Evolutionary conservation across 2,888 invertebrate genomes (phyloP), one percentile per base, ranked within the genome.

Genomic region (Melieria omissa): DNA sequence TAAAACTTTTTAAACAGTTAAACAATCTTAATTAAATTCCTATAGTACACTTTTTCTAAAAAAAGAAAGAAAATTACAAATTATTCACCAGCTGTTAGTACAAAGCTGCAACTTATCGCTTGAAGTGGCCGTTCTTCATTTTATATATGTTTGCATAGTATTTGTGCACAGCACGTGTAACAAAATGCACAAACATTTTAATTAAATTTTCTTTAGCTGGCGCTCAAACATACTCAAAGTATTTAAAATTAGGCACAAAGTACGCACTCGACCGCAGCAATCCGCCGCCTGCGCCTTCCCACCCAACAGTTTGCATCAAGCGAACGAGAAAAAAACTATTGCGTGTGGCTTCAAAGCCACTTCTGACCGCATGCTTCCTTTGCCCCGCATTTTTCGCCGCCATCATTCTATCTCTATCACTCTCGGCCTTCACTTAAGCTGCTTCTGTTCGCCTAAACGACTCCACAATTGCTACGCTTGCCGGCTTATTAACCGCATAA

Each of bases 401-500:
- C 5, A n/a, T 12, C 52, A 5, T 52, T 52, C 49, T 10, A 10
- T 49, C 12, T 52, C 5, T 52, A n/a, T 12, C 52, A 52, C 12
- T 12, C 12, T 49, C 49, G 29, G 29, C 29, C 29, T 29, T 29
- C 12, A 9, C 5, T 12, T 14, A 14, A 9, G 8, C 6, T 52
- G 14, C 52, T 8, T 5, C 52, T 8, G 8, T 9, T 52, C n/a
- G 9, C 52, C 52, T 52, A n/a, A 5, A n/a, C 52, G 10, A 9
- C 12, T 49, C 49, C 52, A 12, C 52, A n/a, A 14, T 9, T 52
- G n/a, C 14, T 5, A 5, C 52, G 5, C 52, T 8, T 5, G 14
- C 52, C 14, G 52, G 5, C 9, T 52, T 52, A 52, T 52, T 52
- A 52, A 52, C 52, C 52, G 52, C 52, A 52, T 52, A 52, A 52